Evolutionary conservation across 2,113 vertebrate genomes (phyloP).

Genomic region (Sinosuthora webbiana): DNA sequence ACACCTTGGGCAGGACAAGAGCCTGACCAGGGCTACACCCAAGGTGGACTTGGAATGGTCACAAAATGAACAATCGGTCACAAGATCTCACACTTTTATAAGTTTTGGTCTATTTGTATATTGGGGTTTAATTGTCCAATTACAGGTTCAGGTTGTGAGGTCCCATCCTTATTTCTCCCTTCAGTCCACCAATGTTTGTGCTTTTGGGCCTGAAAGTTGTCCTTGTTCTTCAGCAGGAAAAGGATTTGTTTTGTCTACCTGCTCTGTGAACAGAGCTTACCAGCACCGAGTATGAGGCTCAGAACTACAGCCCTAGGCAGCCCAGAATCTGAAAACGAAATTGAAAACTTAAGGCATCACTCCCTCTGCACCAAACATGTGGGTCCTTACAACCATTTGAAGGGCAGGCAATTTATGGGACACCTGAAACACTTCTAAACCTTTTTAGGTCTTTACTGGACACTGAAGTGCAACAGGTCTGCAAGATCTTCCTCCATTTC

Average conservation of each 20-base stretch:
- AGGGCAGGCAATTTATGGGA: neutral
- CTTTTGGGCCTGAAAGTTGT: neutral
- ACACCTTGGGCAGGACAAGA: neutral
- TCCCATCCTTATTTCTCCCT: neutral
- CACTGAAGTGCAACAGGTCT: neutral
- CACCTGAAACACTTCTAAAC: neutral
- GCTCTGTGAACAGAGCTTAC: neutral
- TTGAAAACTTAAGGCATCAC: neutral
- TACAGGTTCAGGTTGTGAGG: neutral
- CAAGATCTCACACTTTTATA: neutral
- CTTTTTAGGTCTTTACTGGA: neutral
- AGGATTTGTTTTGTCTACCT: neutral
- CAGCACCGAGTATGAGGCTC: neutral
- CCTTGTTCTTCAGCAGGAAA: neutral
- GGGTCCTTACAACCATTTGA: neutral
- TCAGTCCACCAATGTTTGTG: neutral
- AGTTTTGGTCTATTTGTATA: neutral
- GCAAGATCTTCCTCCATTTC: neutral
- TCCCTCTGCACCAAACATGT: neutral
- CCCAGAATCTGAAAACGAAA: neutral
- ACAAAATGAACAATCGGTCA: fast-evolving
- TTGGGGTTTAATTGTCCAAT: neutral
- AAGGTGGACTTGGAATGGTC: neutral
- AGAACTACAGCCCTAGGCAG: neutral
- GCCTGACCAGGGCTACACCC: neutral